Evolutionary conservation across 2,888 invertebrate genomes (phyloP).

Genomic region (Sesia apiformis): DNA sequence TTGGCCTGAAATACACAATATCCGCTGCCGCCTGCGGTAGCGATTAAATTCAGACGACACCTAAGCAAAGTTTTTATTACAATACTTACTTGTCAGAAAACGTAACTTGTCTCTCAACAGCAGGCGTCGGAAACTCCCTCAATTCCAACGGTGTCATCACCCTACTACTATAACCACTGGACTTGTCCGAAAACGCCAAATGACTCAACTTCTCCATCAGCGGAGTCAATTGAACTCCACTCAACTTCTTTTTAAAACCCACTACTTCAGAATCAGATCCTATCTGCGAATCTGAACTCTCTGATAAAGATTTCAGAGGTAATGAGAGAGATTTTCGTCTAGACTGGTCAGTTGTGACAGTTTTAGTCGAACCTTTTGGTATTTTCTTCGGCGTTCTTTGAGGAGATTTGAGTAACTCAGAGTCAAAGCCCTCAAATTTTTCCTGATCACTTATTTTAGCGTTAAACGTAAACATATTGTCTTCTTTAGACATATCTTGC

Average conservation of each 20-base stretch:
- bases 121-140: constrained; percentile 58
- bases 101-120: constrained; percentile 46
- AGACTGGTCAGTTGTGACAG: constrained; percentile 46
- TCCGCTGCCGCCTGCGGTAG: too few relatives aligned
- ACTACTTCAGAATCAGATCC: constrained; percentile 43
- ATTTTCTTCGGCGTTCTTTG: constrained; percentile 59
- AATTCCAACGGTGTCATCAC: constrained; percentile 77
- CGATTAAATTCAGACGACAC: too few relatives aligned
- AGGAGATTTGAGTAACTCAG: constrained; percentile 53
- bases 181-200: constrained; percentile 79
- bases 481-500: constrained; percentile 53
- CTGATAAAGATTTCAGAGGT: constrained; percentile 80
- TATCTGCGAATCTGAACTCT: constrained; percentile 48
- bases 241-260: constrained; percentile 69
- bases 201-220: constrained; percentile 87
- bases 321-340: constrained; percentile 77
- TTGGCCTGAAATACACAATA: too few relatives aligned
- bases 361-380: constrained; percentile 42
- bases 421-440: constrained; percentile 67
- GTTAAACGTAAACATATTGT: constrained; percentile 57
- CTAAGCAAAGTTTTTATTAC: too few relatives aligned
- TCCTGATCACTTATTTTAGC: constrained; percentile 50
- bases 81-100: constrained; percentile 44
- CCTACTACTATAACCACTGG: constrained; percentile 80
- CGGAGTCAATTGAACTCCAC: constrained; percentile 84